A percentile compares a stretch with the other conserved stretches of the same genome.
Conservation (phyloP, 2,888 invertebrate species). For the Microplitis deprimator region DNA sequence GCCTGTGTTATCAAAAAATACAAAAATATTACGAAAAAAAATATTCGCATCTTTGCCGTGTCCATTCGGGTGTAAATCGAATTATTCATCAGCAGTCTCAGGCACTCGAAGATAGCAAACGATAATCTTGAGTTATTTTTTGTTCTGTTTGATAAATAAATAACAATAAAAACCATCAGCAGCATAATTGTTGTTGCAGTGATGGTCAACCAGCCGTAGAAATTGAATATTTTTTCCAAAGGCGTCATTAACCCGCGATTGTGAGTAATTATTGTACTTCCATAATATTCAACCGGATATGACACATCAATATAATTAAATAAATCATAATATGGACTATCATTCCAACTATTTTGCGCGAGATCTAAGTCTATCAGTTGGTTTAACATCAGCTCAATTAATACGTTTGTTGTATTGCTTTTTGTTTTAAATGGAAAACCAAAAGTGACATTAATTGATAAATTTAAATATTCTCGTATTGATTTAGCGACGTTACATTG, state of each 20-base stretch:
- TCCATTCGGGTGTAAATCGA: neutral
- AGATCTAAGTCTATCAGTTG: too few species aligned
- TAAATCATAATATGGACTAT: neutral
- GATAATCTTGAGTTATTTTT: neutral
- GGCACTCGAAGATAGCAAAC: neutral
- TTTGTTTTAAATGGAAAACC: too few species aligned
- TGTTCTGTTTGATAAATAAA: neutral
- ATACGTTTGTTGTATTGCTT: too few species aligned
- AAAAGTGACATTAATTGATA: too few species aligned
- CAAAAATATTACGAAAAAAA: neutral
- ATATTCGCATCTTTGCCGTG: neutral
- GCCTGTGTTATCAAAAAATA: neutral
- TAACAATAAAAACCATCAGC: neutral
- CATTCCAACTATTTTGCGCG: neutral
- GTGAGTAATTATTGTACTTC: neutral
- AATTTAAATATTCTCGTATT: too few species aligned
- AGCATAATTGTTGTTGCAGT: neutral
- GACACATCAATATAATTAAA: neutral
- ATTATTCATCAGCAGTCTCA: neutral
- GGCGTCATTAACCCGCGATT: neutral
- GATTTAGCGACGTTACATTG: too few species aligned
- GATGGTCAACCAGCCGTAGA: neutral
- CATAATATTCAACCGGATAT: neutral
- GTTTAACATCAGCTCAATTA: too few species aligned
- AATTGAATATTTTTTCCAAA: neutral